Base-by-base conservation (phyloP, 2,888 invertebrate species). In the Ophion ellenae region DNA sequence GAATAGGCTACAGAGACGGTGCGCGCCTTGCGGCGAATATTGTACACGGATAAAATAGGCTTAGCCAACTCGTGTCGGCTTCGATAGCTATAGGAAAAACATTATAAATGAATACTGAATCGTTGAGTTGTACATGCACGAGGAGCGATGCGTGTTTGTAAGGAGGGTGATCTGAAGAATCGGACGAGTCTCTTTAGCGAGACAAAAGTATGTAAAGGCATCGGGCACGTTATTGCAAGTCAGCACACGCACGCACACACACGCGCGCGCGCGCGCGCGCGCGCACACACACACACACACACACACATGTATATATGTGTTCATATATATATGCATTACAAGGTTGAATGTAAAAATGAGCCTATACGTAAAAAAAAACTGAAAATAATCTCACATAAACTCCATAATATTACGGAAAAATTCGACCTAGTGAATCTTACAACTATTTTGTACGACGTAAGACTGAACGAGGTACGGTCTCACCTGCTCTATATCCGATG, bases 381-480 rank as follows among this genome's bases (percentile, higher is more conserved):
- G 83, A 86, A 78, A 64, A 32, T 71, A 66, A 74, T 75, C 28
- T 28, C 32, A 61, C 77, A 47, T 75, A 86, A 86, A 69, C 77
- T 86, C 81, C 57, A 78, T 75, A 69, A 59, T 47, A 63, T 75
- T 81, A 73, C n/a, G n/a, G 45, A 86, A 82, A 67, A 47, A 81
- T 76, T 75, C 67, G 84, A 86, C 77, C 80, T 83, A 83, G 83
- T 78, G 61, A 84, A 83, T 77, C 88, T 86, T 86, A 89, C 84
- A 90, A 89, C 87, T 90, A 90, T 85, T 74, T 84, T 85, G 88
- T 91, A 91, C 86, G 88, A 88, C 90, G 88, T 90, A 91, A 91
- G 93, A 92, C 93, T 93, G 93, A 93, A 89, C 85, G 87, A 89
- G 89, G 86, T 79, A 88, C 32, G 85, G 90, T 91, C 90, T 90